Conservation (phyloP, 2,113 vertebrate species). For the Bostrychus sinensis region DNA sequence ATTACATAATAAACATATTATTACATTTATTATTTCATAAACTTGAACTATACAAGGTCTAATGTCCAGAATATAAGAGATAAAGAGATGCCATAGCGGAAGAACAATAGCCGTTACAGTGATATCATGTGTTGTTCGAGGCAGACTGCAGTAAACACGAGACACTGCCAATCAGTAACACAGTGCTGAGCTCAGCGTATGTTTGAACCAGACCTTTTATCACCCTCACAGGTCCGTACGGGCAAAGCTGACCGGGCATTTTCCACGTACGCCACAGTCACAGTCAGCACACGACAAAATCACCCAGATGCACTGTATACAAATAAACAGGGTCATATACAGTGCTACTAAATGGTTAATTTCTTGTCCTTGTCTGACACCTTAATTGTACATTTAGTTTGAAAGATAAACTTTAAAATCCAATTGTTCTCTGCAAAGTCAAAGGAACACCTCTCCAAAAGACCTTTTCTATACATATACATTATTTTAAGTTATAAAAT, state of each 20-base stretch:
- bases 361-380: neutral
- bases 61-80: neutral
- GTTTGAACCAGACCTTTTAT: slow-evolving; percentile 49
- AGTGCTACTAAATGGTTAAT: slow-evolving; percentile 13
- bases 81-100: slow-evolving; percentile 11
- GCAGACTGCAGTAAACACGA: slow-evolving; percentile 36
- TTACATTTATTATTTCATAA: no score
- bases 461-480: no score
- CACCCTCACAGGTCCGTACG: slow-evolving; percentile 34
- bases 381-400: neutral
- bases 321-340: neutral
- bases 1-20: no score
- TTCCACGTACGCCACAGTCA: slow-evolving; percentile 24
- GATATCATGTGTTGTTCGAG: slow-evolving; percentile 8
- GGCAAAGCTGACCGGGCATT: slow-evolving; percentile 47
- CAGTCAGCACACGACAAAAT: slow-evolving; percentile 8
- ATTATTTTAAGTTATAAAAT: no score
- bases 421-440: no score
- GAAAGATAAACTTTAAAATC: no score
- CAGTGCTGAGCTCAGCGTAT: slow-evolving; percentile 56
- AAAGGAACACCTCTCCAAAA: no score
- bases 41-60: slow-evolving; percentile 10
- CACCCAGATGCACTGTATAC: neutral
- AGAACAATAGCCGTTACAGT: slow-evolving; percentile 1
- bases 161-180: slow-evolving; percentile 59